Base-by-base conservation (phyloP, 1,140 invertebrate species). In the Drosophila neocordata region DNA sequence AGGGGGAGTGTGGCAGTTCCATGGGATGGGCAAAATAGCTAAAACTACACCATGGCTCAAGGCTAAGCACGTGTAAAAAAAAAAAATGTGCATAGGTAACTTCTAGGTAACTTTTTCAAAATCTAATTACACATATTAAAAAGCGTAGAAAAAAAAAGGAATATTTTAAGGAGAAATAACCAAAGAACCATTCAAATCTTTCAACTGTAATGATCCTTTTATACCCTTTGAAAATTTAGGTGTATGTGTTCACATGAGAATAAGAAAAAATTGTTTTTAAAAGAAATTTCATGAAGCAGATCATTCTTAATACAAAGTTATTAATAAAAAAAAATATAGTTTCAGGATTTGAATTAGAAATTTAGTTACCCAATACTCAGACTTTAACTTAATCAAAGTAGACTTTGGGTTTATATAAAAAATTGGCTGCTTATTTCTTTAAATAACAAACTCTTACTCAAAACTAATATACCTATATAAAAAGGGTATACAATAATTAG, bases 41-140 rank as follows among this genome's bases (percentile, higher is more conserved):
- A 44, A 6, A 44, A 44, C 15, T 53, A 22, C 55, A 59, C 15
- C 18, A 35, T 35, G 31, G 67, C 68, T 55, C 65, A 81, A 85
- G 78, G 77, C 65, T 75, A 44, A 61, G 34, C 59, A 67, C 65
- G 66, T 71, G 53, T 57, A 59, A 63, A 37, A 65, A 41, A 69
- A n/a, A n/a, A 24, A 24, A 24, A 24, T 69, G 65, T 51, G 15
- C 9, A 41, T 12, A n/a, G 44, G 18, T n/a, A 4, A 52, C 52
- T 69, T 57, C 58, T 41, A 59, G 44, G 51, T 18, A 56, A 56
- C 52, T 66, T 65, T 80, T 77, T 58, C 66, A 56, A 69, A 82
- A 87, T 78, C 75, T 85, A 85, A 85, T 85, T 85, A 82, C 83
- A 87, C 78, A 59, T 69, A 78, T 85, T 87, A 82, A 82, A 88